Evolutionary conservation across 1,140 invertebrate species (phyloP).

Genomic region (Formica exsecta): DNA sequence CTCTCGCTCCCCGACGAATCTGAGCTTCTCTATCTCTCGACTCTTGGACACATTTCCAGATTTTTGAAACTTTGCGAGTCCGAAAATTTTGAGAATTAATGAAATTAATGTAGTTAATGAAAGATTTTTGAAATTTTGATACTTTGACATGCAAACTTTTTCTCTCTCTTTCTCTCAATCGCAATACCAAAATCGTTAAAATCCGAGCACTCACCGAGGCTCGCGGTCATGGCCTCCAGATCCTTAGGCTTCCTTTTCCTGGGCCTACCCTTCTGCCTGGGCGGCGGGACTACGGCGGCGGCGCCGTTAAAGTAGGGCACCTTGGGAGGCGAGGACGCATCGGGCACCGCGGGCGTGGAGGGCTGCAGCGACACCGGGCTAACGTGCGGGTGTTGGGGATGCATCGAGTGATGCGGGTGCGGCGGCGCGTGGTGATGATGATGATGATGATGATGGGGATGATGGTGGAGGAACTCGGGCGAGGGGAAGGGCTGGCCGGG

Average conservation of each 20-base stretch:
- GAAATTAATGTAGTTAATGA: not conserved
- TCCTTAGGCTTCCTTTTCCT: constrained; percentile 96
- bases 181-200: not conserved
- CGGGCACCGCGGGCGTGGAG: constrained; percentile 80
- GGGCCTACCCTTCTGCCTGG: constrained; percentile 95
- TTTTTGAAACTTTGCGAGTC: too few relatives aligned
- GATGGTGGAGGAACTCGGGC: constrained; percentile 86
- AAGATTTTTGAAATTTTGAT: not conserved
- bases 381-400: constrained; percentile 84
- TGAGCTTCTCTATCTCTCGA: not conserved
- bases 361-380: constrained; percentile 84
- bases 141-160: not conserved
- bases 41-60: not conserved
- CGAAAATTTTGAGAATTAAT: not conserved
- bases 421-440: constrained; percentile 83
- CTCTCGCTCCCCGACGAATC: not conserved
- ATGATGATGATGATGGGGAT: constrained; percentile 84
- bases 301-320: constrained; percentile 91
- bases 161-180: not conserved
- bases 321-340: constrained; percentile 85
- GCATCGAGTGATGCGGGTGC: constrained; percentile 85
- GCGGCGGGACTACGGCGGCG: constrained; percentile 87
- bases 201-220: constrained; percentile 90
- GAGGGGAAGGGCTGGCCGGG: constrained; percentile 86
- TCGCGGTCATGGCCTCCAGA: constrained; percentile 93